Percentiles rank a stretch among this genome's conserved stretches.
Conservation (phyloP, 2,113 vertebrate genomes). For the Chaetorhynchus papuensis region DNA sequence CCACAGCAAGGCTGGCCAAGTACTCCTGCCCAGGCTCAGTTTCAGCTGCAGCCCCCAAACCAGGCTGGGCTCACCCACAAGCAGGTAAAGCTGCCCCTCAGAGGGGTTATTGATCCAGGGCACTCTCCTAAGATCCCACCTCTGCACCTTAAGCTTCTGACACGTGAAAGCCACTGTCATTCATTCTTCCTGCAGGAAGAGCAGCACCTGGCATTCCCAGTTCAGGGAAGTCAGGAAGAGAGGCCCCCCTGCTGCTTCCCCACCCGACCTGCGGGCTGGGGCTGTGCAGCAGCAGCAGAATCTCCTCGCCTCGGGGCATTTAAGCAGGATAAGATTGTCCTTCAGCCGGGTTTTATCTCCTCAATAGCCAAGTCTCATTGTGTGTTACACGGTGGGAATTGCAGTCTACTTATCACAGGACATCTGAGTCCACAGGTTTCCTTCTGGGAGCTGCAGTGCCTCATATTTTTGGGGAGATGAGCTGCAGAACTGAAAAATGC, state of each 20-base stretch:
- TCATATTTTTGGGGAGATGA: not conserved
- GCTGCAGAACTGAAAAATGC: not conserved
- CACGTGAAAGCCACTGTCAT: rapidly evolving
- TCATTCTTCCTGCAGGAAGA: not conserved
- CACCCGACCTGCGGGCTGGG: rapidly evolving
- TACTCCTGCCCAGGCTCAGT: not conserved
- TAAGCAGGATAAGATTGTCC: not conserved
- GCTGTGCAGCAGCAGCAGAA: not conserved
- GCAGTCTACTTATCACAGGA: not conserved
- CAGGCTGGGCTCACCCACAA: not conserved
- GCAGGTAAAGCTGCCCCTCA: not conserved
- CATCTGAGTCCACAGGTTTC: not conserved
- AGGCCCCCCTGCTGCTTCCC: not conserved
- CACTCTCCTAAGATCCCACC: not conserved
- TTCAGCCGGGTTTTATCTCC: not conserved
- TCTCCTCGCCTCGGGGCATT: rapidly evolving
- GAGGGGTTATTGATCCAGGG: too few species aligned
- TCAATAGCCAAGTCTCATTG: not conserved
- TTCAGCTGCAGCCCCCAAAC: not conserved
- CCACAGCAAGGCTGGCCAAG: not conserved
- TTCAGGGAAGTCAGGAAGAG: not conserved
- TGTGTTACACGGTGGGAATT: not conserved
- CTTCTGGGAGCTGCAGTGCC: not conserved
- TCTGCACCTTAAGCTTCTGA: not conserved
- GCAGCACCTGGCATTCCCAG: not conserved